Evolutionary conservation across 2,113 vertebrate species (phyloP).

Genomic region (Tyto alba): DNA sequence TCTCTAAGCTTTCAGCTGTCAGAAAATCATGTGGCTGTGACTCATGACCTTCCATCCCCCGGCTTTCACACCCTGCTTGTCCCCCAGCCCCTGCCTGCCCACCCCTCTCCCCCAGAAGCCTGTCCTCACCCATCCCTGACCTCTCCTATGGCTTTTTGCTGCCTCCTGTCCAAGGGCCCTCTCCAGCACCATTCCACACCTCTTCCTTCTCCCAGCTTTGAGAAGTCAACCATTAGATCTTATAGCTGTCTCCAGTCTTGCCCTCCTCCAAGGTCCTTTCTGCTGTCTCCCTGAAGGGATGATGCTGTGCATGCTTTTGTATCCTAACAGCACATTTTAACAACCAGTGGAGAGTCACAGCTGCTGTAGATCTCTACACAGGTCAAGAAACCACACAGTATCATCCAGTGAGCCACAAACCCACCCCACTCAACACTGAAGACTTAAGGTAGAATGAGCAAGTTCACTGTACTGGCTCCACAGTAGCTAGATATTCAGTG

Average conservation of each 20-base stretch:
- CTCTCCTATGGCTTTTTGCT: background rate
- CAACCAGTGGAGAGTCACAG: background rate
- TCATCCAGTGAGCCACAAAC: background rate
- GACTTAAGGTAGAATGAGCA: fast-evolving
- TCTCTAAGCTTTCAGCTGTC: background rate
- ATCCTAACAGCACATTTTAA: background rate
- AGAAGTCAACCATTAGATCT: background rate
- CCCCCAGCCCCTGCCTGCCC: background rate
- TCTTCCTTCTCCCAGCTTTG: background rate
- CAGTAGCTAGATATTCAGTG: background rate
- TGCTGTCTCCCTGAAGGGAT: background rate
- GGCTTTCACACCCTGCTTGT: background rate
- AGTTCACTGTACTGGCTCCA: background rate
- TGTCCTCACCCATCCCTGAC: background rate
- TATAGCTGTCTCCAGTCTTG: no score
- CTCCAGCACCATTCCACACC: background rate
- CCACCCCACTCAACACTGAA: no score
- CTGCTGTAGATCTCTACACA: background rate
- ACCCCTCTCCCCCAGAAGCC: background rate
- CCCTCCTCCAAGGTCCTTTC: background rate
- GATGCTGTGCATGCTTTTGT: background rate
- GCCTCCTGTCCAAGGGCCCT: background rate
- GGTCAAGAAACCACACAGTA: fast-evolving
- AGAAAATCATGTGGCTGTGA: background rate
- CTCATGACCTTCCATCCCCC: background rate